Base-by-base conservation (phyloP, 2,113 vertebrate species). In the Clupea harengus region DNA sequence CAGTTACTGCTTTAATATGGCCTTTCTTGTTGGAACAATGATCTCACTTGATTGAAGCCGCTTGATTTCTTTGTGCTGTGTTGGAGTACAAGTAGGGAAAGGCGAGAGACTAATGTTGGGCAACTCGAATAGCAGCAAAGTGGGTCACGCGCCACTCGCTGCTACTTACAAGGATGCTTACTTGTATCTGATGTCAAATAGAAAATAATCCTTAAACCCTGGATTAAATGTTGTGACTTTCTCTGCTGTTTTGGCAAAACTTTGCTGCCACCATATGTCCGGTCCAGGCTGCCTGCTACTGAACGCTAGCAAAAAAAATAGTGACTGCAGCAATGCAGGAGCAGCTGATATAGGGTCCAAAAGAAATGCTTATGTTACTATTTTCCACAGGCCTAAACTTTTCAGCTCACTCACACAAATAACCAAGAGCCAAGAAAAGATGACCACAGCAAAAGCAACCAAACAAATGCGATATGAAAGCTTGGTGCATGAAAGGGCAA, bases 141-240 rank as follows among this genome's bases (percentile, higher is more conserved):
- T 22, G 20, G 83, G 78, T 78, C 60, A 47, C 22, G 54, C 44
- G 75, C 17, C 50, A 45, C 50, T 47, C 50, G 45, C 45, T 82
- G 57, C 88, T 67, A 85, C 83, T 54, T 47, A 82, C 88, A 82
- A 60, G 87, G 86, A 88, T 83, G 89, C 90, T 89, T 89, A 92
- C 91, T 89, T 88, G 90, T 90, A 91, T 91, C 88, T 89, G 85
- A 90, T 91, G 90, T 90, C 88, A 92, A 94, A 90, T 90, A 89
- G 86, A 89, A 88, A 52, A 88, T 91, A 93, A 93, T 93, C 93
- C 89, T 81, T 85, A 81, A 86, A 84, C 85, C 86, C 64, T 83
- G 90, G 92, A 93, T 92, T 92, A 92, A 91, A 88, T 87, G 87
- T 84, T 28, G 85, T 82, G 87, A 84, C 88, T 88, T 91, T 87